Evolutionary conservation across 2,797 vertebrate genomes (phyloP).

Genomic region (Sebastes matsubarae): DNA sequence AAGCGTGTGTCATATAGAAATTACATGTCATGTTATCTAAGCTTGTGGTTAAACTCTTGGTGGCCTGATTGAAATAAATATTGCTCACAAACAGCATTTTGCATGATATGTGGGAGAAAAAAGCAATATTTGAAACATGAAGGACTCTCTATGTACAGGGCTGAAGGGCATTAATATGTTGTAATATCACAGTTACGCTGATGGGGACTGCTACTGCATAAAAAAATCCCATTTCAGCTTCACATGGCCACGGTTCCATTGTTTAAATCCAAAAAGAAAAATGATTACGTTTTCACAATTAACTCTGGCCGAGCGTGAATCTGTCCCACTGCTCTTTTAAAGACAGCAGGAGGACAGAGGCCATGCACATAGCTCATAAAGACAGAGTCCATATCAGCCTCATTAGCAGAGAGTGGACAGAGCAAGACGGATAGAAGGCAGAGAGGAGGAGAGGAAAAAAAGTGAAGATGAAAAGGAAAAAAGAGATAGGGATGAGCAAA

Average conservation of each 20-base stretch:
- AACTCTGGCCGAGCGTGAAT: background rate
- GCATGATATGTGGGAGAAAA: background rate
- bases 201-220: background rate
- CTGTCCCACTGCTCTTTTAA: conserved; percentile 7
- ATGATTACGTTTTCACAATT: background rate
- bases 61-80: background rate
- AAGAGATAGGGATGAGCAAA: background rate
- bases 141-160: background rate
- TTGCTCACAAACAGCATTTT: background rate
- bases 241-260: background rate
- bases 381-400: conserved; percentile 25
- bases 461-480: background rate
- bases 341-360: background rate
- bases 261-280: conserved; percentile 17
- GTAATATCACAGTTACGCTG: background rate
- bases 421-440: background rate
- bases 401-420: conserved; percentile 38
- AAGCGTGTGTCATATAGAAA: conserved; percentile 19
- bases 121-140: background rate
- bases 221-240: background rate
- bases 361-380: background rate
- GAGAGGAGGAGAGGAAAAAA: background rate
- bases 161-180: background rate
- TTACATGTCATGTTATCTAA: conserved; percentile 31
- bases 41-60: conserved; percentile 2